Evolutionary conservation across 2,888 invertebrate species (phyloP).

Genomic region (Acronicta aceris): DNA sequence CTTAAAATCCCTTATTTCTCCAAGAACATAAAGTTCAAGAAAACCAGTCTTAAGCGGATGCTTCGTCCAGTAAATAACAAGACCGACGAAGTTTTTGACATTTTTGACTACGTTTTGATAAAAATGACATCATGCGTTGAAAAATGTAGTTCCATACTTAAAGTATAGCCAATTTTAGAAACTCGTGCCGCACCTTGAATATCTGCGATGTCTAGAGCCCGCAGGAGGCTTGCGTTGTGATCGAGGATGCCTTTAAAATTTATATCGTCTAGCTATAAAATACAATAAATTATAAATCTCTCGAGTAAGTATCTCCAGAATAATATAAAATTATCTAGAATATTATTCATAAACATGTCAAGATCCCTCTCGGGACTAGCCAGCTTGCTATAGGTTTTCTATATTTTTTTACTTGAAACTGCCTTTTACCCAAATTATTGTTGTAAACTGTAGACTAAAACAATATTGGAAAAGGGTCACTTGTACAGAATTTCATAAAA

Average conservation of each 20-base stretch:
- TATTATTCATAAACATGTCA: too few species aligned
- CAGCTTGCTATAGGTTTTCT: too few species aligned
- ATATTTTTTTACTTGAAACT: too few species aligned
- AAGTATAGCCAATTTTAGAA: constrained; percentile 15
- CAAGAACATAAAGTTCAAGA: neutral
- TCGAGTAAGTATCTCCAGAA: too few species aligned
- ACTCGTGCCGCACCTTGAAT: constrained; percentile 38
- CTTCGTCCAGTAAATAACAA: constrained; percentile 12
- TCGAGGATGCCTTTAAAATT: neutral
- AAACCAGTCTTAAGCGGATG: constrained; percentile 43
- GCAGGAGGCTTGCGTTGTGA: neutral
- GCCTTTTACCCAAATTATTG: too few species aligned
- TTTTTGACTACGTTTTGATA: constrained; percentile 21
- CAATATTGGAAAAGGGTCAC: too few species aligned
- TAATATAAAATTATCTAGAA: too few species aligned
- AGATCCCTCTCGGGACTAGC: too few species aligned
- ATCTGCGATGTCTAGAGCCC: constrained; percentile 1
- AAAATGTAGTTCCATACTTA: constrained; percentile 21
- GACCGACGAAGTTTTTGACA: constrained; percentile 34
- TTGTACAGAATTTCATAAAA: too few species aligned
- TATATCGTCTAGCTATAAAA: neutral
- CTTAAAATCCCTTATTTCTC: constrained; percentile 5
- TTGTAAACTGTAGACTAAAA: too few species aligned
- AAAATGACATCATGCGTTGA: constrained; percentile 46
- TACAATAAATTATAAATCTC: too few species aligned